Evolutionary conservation across 2,797 vertebrate genomes (phyloP).

Genomic region (Microhierax caerulescens): DNA sequence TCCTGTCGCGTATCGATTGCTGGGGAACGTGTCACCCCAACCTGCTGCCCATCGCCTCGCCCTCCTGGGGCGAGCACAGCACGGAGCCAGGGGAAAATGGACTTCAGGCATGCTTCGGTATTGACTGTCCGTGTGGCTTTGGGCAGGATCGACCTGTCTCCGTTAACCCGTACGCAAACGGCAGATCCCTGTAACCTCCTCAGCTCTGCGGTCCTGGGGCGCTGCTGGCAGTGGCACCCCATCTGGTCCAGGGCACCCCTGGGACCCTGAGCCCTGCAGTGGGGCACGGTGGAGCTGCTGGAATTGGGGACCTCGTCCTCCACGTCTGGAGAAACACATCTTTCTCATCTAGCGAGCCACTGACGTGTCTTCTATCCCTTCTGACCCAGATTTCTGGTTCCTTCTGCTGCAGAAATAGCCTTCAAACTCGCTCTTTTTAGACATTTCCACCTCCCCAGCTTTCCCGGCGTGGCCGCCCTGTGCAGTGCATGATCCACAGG

Average conservation of each 20-base stretch:
- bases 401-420: not conserved
- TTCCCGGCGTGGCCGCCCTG: not conserved
- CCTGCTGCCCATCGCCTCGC: rapidly evolving
- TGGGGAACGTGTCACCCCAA: rapidly evolving
- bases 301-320: rapidly evolving
- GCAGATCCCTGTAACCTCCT: not conserved
- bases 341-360: not conserved
- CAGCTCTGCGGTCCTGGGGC: not conserved
- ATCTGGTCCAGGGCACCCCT: no score
- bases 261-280: not conserved
- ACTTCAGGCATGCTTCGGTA: not conserved
- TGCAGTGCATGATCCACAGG: rapidly evolving
- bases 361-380: not conserved
- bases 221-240: not conserved
- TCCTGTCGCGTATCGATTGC: not conserved
- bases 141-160: not conserved
- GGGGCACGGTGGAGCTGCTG: not conserved
- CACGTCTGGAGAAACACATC: rapidly evolving
- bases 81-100: rapidly evolving
- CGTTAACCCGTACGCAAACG: rapidly evolving
- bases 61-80: not conserved
- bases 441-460: not conserved
- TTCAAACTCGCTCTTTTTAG: not conserved
- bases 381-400: not conserved
- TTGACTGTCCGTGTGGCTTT: rapidly evolving